Conservation (phyloP, 1,140 invertebrate genomes). For the Procambarus clarkii region DNA sequence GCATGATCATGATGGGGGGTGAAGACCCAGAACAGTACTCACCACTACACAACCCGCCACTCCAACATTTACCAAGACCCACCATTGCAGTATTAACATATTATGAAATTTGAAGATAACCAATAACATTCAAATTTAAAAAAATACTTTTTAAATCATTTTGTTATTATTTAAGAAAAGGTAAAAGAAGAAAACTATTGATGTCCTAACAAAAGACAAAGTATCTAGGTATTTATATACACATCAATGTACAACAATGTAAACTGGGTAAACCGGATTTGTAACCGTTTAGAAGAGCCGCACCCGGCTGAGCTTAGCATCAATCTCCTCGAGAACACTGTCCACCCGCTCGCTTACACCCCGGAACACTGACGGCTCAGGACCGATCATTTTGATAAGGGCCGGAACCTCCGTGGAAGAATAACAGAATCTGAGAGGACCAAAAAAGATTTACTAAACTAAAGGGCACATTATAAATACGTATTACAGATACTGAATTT, state of each 20-base stretch:
- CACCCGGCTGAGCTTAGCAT: conserved; percentile 70
- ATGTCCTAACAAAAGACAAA: background rate
- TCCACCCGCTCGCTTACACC: conserved; percentile 88
- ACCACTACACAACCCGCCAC: too few relatives aligned
- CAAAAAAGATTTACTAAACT: background rate
- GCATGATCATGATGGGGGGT: too few relatives aligned
- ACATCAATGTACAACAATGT: background rate
- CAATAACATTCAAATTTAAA: too few relatives aligned
- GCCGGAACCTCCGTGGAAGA: conserved; percentile 82
- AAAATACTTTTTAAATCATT: background rate
- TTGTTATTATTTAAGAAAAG: background rate
- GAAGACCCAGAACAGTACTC: too few relatives aligned
- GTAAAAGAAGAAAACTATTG: background rate
- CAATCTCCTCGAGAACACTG: conserved; percentile 81
- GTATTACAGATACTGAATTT: too few relatives aligned
- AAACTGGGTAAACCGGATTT: background rate
- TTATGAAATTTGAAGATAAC: too few relatives aligned
- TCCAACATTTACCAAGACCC: too few relatives aligned
- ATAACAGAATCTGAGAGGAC: conserved; percentile 60
- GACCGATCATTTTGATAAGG: conserved; percentile 94
- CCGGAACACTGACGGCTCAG: conserved; percentile 87
- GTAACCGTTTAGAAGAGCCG: conserved; percentile 42
- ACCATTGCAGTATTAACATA: too few relatives aligned
- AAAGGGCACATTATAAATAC: too few relatives aligned
- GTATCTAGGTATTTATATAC: background rate